phyloP scores from a whole-genome alignment of 2,113 vertebrate species.

The Oryzias celebensis region DNA sequence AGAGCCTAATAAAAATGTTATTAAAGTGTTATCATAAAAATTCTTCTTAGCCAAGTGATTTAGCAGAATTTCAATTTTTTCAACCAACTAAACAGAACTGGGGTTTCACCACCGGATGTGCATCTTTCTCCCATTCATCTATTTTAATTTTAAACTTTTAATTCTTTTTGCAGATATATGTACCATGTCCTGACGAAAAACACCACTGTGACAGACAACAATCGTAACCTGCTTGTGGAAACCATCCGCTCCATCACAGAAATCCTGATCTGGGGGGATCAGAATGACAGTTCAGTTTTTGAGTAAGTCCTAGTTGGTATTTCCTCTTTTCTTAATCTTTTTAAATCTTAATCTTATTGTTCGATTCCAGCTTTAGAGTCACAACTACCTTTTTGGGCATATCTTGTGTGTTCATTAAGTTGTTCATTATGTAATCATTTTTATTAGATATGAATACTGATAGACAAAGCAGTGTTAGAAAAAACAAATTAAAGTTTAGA shows the following conservation, averaged over 20 bases:
- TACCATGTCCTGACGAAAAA: constrained; percentile 97
- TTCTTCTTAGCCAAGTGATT: too few species aligned
- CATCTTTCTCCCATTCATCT: neutral
- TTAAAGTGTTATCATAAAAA: too few species aligned
- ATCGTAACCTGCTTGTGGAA: constrained; percentile 95
- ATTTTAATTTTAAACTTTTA: neutral
- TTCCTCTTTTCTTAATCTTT: neutral
- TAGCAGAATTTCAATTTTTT: too few species aligned
- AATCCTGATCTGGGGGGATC: constrained; percentile 98
- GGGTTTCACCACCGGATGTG: neutral
- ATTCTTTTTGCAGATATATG: constrained; percentile 83
- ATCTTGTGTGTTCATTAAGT: too few species aligned
- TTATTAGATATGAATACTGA: too few species aligned
- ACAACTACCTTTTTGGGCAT: neutral
- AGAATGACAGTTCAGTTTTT: constrained; percentile 99
- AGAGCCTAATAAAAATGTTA: too few species aligned
- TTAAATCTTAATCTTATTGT: neutral
- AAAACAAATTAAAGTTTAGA: neutral
- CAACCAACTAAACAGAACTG: neutral
- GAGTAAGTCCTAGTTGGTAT: constrained; percentile 81
- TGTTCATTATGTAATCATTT: too few species aligned
- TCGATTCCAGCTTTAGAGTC: too few species aligned
- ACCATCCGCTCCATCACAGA: constrained; percentile 98
- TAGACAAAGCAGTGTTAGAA: too few species aligned
- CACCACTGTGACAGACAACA: constrained; percentile 97